These are phyloP conservation scores for Enhydra lutris DNA, from an alignment of 2,113 vertebrate species.

Conservation along the genomic window DNA sequence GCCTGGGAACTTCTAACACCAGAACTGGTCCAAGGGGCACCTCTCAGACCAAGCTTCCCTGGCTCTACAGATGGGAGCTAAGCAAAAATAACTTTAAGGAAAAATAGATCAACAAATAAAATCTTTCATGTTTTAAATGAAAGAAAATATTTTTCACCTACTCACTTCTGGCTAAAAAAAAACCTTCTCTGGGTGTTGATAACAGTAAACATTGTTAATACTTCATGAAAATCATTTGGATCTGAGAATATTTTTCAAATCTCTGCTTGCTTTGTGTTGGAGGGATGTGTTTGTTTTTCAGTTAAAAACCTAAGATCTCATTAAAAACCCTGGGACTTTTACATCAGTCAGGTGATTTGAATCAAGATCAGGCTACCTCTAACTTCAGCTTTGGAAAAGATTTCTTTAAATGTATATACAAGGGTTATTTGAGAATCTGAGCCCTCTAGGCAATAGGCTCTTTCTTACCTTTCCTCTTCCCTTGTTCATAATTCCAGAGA, in stretches of 20 bases:
- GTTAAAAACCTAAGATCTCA: neutral
- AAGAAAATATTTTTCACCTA: neutral
- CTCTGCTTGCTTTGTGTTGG: constrained; percentile 4
- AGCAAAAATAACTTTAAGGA: neutral
- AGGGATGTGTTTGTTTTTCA: neutral
- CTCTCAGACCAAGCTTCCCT: neutral
- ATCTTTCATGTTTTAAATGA: neutral
- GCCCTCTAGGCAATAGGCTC: neutral
- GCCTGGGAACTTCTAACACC: neutral
- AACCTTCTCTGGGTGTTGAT: neutral
- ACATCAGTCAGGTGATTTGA: neutral
- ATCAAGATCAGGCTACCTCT: neutral
- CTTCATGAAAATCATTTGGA: neutral
- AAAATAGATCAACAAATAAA: constrained; percentile 3
- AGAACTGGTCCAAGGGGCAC: neutral
- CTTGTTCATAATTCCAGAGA: neutral
- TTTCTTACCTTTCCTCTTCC: neutral
- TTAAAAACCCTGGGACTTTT: neutral
- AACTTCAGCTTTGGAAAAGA: neutral
- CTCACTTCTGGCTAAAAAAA: neutral
- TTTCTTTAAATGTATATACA: neutral
- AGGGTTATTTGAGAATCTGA: neutral
- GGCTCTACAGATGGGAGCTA: neutral
- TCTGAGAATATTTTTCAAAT: constrained; percentile 19
- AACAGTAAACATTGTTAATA: neutral